Conservation (phyloP, 2,797 vertebrate species). For the Muraenolepis orangiensis region DNA sequence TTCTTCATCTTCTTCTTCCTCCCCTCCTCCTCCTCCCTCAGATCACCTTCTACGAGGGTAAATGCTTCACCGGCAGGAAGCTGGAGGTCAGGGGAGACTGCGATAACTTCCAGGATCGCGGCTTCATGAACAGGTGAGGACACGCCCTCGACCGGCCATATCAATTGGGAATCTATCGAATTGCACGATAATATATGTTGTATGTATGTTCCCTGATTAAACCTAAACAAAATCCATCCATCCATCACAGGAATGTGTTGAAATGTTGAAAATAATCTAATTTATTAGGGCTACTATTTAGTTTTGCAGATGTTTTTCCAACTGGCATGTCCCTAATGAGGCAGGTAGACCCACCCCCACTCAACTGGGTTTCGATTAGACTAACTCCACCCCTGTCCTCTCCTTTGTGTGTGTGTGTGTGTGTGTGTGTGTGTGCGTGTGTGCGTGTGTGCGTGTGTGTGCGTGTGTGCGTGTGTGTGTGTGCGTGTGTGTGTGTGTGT, state of each 20-base stretch:
- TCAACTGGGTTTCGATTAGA: background rate
- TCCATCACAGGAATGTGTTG: too few species aligned
- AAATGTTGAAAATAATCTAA: too few species aligned
- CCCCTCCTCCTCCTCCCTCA: constrained; percentile 38
- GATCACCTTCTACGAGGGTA: constrained; percentile 89
- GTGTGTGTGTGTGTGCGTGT: background rate
- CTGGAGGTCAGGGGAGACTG: constrained; percentile 86
- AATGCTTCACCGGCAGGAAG: constrained; percentile 85
- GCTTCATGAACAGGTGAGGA: constrained; percentile 80
- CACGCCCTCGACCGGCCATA: background rate
- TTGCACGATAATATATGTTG: background rate
- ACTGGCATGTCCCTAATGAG: too few species aligned
- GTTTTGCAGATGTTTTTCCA: too few species aligned
- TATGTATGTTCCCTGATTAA: background rate
- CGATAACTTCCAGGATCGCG: constrained; percentile 88
- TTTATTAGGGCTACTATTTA: too few species aligned
- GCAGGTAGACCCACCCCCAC: too few species aligned
- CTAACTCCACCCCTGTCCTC: background rate
- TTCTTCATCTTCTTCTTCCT: background rate
- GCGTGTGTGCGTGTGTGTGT: background rate
- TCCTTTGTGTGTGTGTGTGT: too few species aligned
- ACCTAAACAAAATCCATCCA: background rate
- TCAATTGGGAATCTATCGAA: background rate
- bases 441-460: background rate
- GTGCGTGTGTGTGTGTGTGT: constrained; percentile 4